Evolutionary conservation across 2,888 invertebrate species (phyloP).

Genomic region (Ophion obscuratus): DNA sequence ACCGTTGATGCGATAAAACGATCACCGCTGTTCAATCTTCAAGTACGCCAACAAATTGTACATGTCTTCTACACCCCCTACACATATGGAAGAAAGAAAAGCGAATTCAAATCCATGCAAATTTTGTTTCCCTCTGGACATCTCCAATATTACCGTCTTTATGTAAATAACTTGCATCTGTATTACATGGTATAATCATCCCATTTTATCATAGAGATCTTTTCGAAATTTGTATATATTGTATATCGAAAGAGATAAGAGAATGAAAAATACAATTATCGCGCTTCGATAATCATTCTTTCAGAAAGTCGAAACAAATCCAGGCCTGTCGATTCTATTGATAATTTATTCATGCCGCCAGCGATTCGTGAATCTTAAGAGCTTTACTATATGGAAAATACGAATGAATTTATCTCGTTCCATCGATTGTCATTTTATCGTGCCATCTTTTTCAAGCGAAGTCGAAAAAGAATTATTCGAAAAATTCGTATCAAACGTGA

Average conservation of each 20-base stretch:
- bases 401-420: constrained; percentile 29
- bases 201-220: constrained; percentile 25
- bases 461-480: constrained; percentile 1
- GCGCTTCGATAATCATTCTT: constrained; percentile 26
- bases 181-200: constrained; percentile 34
- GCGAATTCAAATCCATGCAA: constrained; percentile 24
- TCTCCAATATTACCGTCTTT: constrained; percentile 45
- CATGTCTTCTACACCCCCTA: constrained; percentile 24
- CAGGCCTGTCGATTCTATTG: constrained; percentile 32
- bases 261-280: constrained; percentile 16
- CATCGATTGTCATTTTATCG: constrained; percentile 46
- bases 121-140: constrained; percentile 19
- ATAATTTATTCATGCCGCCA: constrained; percentile 49
- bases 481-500: constrained; percentile 18
- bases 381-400: constrained; percentile 36
- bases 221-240: constrained; percentile 65
- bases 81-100: constrained; percentile 24
- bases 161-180: constrained; percentile 62
- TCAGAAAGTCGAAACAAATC: constrained; percentile 22
- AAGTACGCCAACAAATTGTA: background rate
- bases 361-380: constrained; percentile 43
- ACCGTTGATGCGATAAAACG: constrained; percentile 60
- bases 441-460: constrained; percentile 59
- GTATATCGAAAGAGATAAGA: constrained; percentile 37
- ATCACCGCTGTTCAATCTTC: constrained; percentile 33